These are phyloP conservation scores for Ranitomeya imitator DNA, from an alignment of 2,113 vertebrate species.

Conservation along the genomic window DNA sequence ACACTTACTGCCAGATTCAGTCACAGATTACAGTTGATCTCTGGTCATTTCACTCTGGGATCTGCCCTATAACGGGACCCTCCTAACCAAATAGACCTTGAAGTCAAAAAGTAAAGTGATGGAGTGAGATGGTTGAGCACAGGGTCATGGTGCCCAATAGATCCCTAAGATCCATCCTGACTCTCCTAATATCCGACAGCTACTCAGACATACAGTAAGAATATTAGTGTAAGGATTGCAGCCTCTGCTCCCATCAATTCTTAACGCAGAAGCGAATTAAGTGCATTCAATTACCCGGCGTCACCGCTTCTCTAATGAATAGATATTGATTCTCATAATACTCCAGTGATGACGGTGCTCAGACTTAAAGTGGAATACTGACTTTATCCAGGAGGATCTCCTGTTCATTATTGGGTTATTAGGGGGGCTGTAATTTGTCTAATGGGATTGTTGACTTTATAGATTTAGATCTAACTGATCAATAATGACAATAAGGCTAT, in stretches of 20 bases:
- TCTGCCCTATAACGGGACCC: too few relatives aligned
- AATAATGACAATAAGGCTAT: not conserved
- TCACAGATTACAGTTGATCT: too few relatives aligned
- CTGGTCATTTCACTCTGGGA: too few relatives aligned
- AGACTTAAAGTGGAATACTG: not conserved
- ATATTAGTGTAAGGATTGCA: not conserved
- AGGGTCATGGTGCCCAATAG: not conserved
- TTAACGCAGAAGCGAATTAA: not conserved
- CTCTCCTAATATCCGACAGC: not conserved
- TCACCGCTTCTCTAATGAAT: constrained; percentile 9
- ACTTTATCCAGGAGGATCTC: not conserved
- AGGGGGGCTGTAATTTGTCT: not conserved
- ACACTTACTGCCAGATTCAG: too few relatives aligned
- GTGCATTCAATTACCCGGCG: not conserved
- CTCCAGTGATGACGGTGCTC: not conserved
- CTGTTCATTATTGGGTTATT: not conserved
- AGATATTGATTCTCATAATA: constrained; percentile 25
- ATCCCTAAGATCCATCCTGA: not conserved
- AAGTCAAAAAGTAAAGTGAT: too few relatives aligned
- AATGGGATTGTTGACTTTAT: not conserved
- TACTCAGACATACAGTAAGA: not conserved
- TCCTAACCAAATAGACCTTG: too few relatives aligned
- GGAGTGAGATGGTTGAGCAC: too few relatives aligned
- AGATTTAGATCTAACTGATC: not conserved
- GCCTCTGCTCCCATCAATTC: not conserved